A percentile compares a stretch with the other conserved stretches of the same genome.
Evolutionary conservation across 2,113 vertebrate genomes (phyloP).

Genomic region (Cavia aperea): DNA sequence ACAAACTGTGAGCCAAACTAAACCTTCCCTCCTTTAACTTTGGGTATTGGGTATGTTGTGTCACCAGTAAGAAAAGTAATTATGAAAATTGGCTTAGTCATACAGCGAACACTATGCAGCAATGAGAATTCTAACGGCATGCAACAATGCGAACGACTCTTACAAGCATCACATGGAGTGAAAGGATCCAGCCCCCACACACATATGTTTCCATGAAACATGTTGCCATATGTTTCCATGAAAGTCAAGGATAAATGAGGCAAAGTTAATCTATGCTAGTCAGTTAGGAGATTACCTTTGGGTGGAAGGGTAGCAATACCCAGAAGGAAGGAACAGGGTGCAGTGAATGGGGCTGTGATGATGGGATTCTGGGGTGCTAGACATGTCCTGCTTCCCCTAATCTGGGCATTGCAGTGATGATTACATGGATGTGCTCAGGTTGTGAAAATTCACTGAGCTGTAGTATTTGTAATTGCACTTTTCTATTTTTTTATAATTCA

Average conservation of each 20-base stretch:
- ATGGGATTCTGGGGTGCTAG: background rate
- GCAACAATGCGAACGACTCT: background rate
- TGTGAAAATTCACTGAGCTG: background rate
- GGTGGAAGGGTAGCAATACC: background rate
- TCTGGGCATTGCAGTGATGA: background rate
- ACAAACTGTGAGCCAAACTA: background rate
- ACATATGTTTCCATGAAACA: background rate
- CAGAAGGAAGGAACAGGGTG: no score
- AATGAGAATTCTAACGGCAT: background rate
- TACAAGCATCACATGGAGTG: background rate
- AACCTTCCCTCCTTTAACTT: background rate
- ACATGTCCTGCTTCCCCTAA: background rate
- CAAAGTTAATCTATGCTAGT: background rate
- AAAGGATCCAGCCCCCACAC: background rate
- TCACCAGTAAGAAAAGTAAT: background rate
- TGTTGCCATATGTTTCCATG: background rate
- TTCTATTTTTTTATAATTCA: background rate
- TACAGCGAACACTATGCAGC: background rate
- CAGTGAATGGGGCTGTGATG: fast-evolving
- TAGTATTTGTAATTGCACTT: background rate
- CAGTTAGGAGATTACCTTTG: background rate
- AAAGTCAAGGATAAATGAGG: background rate
- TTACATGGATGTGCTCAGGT: background rate
- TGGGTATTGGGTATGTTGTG: background rate
- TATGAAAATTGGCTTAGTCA: background rate